Evolutionary conservation across 2,888 invertebrate genomes (phyloP).

Genomic region (Pandemis heparana): DNA sequence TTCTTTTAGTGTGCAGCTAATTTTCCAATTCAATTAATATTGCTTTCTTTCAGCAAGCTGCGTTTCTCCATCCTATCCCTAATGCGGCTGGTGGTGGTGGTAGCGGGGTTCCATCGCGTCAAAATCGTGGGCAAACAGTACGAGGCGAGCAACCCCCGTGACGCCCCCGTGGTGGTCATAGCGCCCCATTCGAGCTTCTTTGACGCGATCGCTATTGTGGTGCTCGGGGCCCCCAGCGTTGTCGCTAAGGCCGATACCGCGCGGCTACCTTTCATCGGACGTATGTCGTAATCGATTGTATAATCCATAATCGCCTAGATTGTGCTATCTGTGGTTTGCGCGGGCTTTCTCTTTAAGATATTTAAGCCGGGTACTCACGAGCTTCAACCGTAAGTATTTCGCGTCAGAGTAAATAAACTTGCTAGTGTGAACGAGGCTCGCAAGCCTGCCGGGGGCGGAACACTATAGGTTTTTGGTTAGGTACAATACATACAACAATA

Average conservation of each 20-base stretch:
- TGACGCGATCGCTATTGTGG: slow-evolving; percentile 94
- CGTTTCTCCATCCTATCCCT: slow-evolving; percentile 88
- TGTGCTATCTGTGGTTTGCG: slow-evolving; percentile 13
- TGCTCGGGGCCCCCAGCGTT: slow-evolving; percentile 94
- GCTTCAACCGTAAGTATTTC: too few relatives aligned
- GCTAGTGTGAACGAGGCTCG: too few relatives aligned
- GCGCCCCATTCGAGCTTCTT: slow-evolving; percentile 97
- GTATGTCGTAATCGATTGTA: slow-evolving; percentile 85
- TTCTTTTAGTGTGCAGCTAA: not conserved
- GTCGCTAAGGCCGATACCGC: slow-evolving; percentile 95
- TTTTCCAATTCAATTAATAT: not conserved
- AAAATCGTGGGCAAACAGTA: slow-evolving; percentile 89
- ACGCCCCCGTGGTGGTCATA: slow-evolving; percentile 94
- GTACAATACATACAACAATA: too few relatives aligned
- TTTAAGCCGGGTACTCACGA: too few relatives aligned
- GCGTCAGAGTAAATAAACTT: too few relatives aligned
- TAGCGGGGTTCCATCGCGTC: slow-evolving; percentile 93
- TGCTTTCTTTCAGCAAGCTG: slow-evolving; percentile 83
- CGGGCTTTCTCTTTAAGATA: not conserved
- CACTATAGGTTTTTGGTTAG: too few relatives aligned
- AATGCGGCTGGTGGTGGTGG: slow-evolving; percentile 91
- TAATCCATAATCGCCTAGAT: not conserved
- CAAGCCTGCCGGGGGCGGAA: too few relatives aligned
- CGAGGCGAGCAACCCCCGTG: slow-evolving; percentile 79
- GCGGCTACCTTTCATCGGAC: slow-evolving; percentile 94